Evolutionary conservation across 2,113 vertebrate species (phyloP), one percentile per base, ranked within the genome.

Genomic region (Motacilla tschutschensis): DNA sequence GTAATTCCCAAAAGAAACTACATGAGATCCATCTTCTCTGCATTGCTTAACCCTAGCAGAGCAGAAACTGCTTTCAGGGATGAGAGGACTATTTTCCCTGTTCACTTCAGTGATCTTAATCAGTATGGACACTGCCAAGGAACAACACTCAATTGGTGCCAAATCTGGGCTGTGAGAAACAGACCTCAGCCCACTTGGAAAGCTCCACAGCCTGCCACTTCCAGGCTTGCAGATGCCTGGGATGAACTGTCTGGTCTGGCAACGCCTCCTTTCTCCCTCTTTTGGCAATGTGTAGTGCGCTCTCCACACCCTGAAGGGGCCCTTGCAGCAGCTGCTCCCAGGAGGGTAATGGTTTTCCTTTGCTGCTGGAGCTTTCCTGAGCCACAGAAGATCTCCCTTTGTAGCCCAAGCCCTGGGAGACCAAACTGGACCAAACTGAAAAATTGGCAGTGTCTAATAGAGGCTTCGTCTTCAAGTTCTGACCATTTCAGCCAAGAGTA

Each of bases 341-440:
- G 43, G 55, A 83, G 17, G 4, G 2, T 0, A 4, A 14, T 0
- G 2, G 26, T 79, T 70, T 62, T 73, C 28, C 38, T 17, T 5
- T 0, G 0, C 17, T 2, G 0, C 29, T 26, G 43, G 40, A 54
- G 10, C n/a, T 10, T 40, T 21, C 82, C 43, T 25, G 43, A 16
- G 47, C 25, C 1, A 4, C 54, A 64, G 55, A 63, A 29, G 22
- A 38, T 17, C 18, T 76, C 20, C 28, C 17, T 81, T 40, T 17
- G 5, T 36, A 73, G 57, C 35, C 33, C n/a, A 43, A 46, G n/a
- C 31, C 0, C 0, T 4, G 20, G 36, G 18, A 6, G 4, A 31
- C 31, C 3, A 4, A 36, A 44, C 11, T 17, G 78, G 47, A 50
- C 3, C 47, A 54, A 48, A 57, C 38, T 28, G 18, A 13, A 81